Base-by-base conservation (phyloP, 1,140 invertebrate species). In the Paracyclopina nana region DNA sequence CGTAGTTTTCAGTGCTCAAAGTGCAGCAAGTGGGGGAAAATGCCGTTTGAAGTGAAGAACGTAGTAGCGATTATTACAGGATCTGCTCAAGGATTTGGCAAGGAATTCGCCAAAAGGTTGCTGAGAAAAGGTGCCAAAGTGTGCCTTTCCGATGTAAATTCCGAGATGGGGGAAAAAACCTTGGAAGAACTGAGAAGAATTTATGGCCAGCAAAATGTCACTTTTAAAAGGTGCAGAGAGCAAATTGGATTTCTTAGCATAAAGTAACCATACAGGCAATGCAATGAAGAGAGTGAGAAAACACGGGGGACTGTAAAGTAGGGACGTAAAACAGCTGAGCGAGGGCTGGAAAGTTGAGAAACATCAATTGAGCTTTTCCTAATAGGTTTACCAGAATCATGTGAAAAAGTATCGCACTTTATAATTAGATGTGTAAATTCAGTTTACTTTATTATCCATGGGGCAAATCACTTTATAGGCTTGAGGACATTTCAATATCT, bases 31-130 rank as follows among this genome's bases (percentile, higher is more conserved):
- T n/a, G n/a, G n/a, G n/a, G n/a, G n/a, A n/a, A n/a, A n/a, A n/a
- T n/a, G n/a, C n/a, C n/a, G n/a, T n/a, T n/a, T n/a, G n/a, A n/a
- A n/a, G n/a, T n/a, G n/a, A n/a, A n/a, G n/a, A n/a, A n/a, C n/a
- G n/a, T n/a, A n/a, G 29, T 52, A 46, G 30, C 59, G 59, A 65
- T 57, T 66, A 34, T 59, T 54, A 56, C 46, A 14, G 46, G 50
- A 48, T 44, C 28, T 30, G 43, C 56, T 53, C 54, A 57, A 38
- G 34, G 34, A 3, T 38, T 38, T 38, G 34, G 34, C 14, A 38
- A 8, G 20, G 34, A 38, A 20, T 38, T 38, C 51, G 51, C 29
- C 41, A 53, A 54, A 41, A 41, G 55, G 28, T 43, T 38, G 40
- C 31, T 51, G 44, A 55, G 40, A 53, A 53, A 54, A 24, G 11